phyloP scores from a whole-genome alignment of 2,113 vertebrate genomes.

The Pedionomus torquatus region DNA sequence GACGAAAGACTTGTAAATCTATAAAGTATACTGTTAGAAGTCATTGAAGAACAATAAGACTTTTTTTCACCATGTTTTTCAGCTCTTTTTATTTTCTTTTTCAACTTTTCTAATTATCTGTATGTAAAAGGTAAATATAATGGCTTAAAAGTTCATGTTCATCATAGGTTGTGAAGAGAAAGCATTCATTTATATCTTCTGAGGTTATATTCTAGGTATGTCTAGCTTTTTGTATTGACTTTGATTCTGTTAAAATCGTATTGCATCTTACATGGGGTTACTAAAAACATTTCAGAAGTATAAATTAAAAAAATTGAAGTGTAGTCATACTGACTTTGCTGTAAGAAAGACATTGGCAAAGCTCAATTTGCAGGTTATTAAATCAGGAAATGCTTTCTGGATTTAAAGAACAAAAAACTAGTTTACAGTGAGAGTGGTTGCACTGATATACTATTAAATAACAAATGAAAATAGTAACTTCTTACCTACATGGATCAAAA shows the following conservation, averaged over 20 bases:
- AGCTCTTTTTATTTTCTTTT: neutral
- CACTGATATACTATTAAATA: neutral
- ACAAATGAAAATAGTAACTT: neutral
- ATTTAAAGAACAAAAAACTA: neutral
- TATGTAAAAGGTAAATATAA: neutral
- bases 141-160: neutral
- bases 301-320: neutral
- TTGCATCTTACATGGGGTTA: neutral
- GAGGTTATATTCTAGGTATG: neutral
- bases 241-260: neutral
- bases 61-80: neutral
- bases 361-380: neutral
- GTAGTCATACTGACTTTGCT: neutral
- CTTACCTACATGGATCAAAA: neutral
- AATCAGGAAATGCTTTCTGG: neutral
- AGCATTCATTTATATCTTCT: neutral
- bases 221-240: neutral
- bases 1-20: neutral
- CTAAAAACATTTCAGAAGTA: neutral
- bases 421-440: neutral
- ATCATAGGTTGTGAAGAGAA: neutral
- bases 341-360: neutral
- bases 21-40: neutral
- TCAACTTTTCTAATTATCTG: neutral
- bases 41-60: neutral